Evolutionary conservation across 2,797 vertebrate species (phyloP).

Genomic region (Hoplostethus atlanticus): DNA sequence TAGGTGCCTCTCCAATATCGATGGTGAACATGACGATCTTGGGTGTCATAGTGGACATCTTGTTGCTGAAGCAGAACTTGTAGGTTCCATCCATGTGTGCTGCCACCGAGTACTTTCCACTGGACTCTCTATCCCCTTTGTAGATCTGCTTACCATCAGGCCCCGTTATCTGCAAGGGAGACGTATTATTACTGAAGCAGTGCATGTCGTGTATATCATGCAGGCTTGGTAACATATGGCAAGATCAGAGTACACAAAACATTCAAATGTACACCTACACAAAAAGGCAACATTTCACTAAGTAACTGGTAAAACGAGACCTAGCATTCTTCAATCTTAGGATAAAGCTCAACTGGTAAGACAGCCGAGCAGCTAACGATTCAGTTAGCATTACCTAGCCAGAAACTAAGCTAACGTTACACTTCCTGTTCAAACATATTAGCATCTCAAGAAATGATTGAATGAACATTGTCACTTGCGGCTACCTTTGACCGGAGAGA

Average conservation of each 20-base stretch:
- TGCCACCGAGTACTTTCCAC: slow-evolving; percentile 97
- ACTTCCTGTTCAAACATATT: slow-evolving; percentile 43
- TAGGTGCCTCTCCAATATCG: slow-evolving; percentile 97
- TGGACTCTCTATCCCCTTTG: slow-evolving; percentile 97
- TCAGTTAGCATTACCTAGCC: not conserved
- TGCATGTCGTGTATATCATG: not conserved
- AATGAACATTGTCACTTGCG: not conserved
- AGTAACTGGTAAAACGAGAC: not conserved
- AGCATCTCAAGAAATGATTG: not conserved
- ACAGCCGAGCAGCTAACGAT: not conserved
- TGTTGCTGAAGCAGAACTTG: slow-evolving; percentile 99
- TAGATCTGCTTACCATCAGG: slow-evolving; percentile 97
- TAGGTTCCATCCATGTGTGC: slow-evolving; percentile 99
- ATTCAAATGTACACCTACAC: not conserved
- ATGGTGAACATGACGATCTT: slow-evolving; percentile 99
- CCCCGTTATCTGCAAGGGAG: slow-evolving; percentile 90
- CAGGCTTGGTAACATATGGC: slow-evolving; percentile 7
- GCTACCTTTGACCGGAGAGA: rapidly evolving
- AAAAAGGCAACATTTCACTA: not conserved
- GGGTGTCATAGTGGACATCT: slow-evolving; percentile 99
- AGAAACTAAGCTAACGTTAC: slow-evolving; percentile 33
- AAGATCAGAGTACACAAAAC: not conserved
- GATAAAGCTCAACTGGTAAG: not conserved
- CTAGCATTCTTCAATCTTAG: not conserved
- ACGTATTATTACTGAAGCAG: not conserved